These are phyloP conservation scores for Epinephelus coioides DNA, from an alignment of 2,797 vertebrate genomes.

Conservation along the genomic window DNA sequence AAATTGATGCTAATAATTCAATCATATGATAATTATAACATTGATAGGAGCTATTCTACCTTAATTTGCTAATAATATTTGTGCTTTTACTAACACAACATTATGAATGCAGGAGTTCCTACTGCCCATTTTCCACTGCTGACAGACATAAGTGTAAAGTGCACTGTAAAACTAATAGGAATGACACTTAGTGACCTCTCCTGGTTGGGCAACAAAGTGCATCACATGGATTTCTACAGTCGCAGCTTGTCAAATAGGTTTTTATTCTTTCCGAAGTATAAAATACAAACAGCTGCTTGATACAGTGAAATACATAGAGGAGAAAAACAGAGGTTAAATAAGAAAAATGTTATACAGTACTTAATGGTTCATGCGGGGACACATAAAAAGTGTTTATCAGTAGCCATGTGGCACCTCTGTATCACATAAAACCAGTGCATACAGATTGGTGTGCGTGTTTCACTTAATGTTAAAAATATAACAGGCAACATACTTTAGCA, in stretches of 20 bases:
- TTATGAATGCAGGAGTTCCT: background rate
- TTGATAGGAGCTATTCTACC: background rate
- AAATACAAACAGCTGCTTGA: constrained; percentile 50
- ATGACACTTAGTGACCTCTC: constrained; percentile 63
- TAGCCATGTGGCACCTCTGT: background rate
- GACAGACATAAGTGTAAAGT: background rate
- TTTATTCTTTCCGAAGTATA: constrained; percentile 56
- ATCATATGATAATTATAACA: background rate
- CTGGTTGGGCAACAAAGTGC: constrained; percentile 51
- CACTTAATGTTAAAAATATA: background rate
- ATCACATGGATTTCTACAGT: background rate
- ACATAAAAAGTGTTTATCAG: constrained; percentile 32
- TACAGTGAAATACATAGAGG: background rate
- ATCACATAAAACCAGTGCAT: constrained; percentile 22
- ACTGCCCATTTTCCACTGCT: background rate
- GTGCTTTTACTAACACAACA: background rate
- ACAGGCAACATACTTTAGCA: background rate
- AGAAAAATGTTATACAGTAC: constrained; percentile 20
- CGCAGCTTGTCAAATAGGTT: background rate
- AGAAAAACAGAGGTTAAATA: constrained; percentile 4
- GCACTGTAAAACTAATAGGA: background rate
- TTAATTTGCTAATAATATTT: background rate
- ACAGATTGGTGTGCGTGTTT: background rate
- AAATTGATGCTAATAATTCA: background rate
- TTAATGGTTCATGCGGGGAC: constrained; percentile 30